Evolutionary conservation across 2,888 invertebrate species (phyloP), one percentile per base, ranked within the genome.

Genomic region (Catocala fraxini): DNA sequence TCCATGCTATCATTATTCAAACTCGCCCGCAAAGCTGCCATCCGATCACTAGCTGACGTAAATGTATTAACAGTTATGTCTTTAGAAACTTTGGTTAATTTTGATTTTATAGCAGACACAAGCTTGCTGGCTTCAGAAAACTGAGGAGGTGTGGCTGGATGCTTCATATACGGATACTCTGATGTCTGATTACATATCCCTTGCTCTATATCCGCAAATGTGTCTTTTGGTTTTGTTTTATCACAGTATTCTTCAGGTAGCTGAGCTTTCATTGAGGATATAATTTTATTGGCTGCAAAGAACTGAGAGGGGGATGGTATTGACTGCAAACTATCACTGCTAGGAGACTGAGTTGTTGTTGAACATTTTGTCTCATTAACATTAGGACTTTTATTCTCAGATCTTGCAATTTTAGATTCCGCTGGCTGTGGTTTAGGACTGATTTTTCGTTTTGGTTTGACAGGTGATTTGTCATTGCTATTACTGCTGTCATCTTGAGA

Each of bases 241-340:
- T 83, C 80, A 60, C 80, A 83, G 71, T 86, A 91, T 62, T 92
- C 84, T 65, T 93, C 93, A 5, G 92, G 90, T 54, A 94, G 71
- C 59, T 93, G 94, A 6, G 94, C 92, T 80, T 92, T 93, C 91
- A 94, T 93, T 1, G 94, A 89, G 4, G 86, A 91, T 68, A 94
- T 88, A 43, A 93, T 93, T 83, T 93, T 94, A 61, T 91, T 94
- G 1, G 93, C 94, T 0, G 93, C 88, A 62, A 93, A 87, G 71
- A 94, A 94, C 62, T 93, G 94, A 42, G 94, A 93, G 0, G 93
- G 91, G 5, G 92, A 92, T 15, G 90, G 86, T 5, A 83, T 83
- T 0, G 91, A 89, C 25, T 90, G 89, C 9, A 88, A 67, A 34
- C 86, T 92, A 33, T 92, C 93, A 65, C 83, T 89, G 65, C 83